A percentile compares a stretch with the other conserved stretches of the same genome.
Evolutionary conservation across 2,888 invertebrate species (phyloP).

Genomic region (Stratiomys singularior): DNA sequence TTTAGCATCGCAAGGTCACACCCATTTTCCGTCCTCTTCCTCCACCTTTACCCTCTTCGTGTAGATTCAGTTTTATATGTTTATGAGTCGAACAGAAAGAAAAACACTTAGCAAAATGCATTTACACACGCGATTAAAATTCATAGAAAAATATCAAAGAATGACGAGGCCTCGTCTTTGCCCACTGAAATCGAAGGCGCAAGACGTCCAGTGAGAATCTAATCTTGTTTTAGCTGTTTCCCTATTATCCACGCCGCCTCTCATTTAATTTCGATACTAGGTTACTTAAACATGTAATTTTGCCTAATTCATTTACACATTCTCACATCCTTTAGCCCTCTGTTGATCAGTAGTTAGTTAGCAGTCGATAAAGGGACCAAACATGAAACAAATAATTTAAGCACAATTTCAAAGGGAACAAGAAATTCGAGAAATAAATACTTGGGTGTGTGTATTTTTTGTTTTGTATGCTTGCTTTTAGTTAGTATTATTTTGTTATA

Average conservation of each 20-base stretch:
- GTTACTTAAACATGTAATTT: conserved; percentile 8
- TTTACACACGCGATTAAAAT: neutral
- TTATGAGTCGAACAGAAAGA: neutral
- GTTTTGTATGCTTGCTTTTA: neutral
- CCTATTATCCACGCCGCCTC: neutral
- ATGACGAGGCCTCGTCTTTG: neutral
- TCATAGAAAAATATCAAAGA: neutral
- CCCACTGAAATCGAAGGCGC: neutral
- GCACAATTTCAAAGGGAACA: conserved; percentile 17
- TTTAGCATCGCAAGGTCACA: neutral
- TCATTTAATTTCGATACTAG: neutral
- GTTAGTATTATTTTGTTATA: neutral
- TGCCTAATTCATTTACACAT: conserved; percentile 21
- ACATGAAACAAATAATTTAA: neutral
- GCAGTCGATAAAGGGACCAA: too few species aligned
- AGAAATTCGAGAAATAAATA: conserved; percentile 43
- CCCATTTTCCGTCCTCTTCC: too few species aligned
- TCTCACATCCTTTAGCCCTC: conserved; percentile 5
- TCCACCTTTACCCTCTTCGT: too few species aligned
- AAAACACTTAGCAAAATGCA: neutral
- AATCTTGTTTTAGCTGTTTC: neutral
- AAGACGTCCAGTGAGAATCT: neutral
- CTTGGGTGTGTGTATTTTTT: conserved; percentile 16
- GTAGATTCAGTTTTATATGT: neutral
- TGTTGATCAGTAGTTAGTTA: neutral